These are phyloP conservation scores for Sarotherodon lohbergeri DNA, from an alignment of 2,113 vertebrate genomes.

Conservation along the genomic window DNA sequence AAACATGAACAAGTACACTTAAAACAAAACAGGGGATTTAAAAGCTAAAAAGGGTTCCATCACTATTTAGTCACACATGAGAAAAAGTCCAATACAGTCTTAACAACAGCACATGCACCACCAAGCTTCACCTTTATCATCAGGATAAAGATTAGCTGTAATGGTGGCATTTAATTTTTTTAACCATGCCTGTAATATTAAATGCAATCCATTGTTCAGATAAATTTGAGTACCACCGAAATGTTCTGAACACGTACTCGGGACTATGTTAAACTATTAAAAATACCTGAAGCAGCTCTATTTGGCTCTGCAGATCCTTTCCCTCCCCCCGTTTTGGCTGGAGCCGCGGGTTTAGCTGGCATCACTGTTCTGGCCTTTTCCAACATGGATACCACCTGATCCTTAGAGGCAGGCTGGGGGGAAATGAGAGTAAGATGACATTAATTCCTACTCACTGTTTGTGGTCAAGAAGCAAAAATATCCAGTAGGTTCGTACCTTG, in stretches of 20 bases:
- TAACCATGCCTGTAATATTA: background rate
- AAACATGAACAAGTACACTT: background rate
- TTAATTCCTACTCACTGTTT: background rate
- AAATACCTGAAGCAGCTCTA: constrained; percentile 77
- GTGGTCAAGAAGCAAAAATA: too few relatives aligned
- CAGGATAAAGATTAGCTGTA: background rate
- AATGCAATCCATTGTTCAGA: background rate
- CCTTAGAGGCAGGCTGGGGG: constrained; percentile 89
- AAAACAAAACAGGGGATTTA: background rate
- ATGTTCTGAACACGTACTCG: background rate
- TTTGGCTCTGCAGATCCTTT: constrained; percentile 65
- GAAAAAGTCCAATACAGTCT: background rate
- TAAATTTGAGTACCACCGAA: background rate
- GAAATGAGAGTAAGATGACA: background rate
- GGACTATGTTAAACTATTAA: background rate
- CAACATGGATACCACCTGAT: constrained; percentile 88
- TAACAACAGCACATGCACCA: background rate
- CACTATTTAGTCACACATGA: background rate
- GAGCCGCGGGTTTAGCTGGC: constrained; percentile 86
- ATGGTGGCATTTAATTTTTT: background rate
- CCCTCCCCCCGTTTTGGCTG: constrained; percentile 71
- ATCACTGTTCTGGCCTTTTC: constrained; percentile 92
- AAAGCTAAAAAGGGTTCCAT: background rate
- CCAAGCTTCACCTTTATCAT: background rate
- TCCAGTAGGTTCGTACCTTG: constrained; percentile 75